phyloP scores from a whole-genome alignment of 2,113 vertebrate genomes.

The Scophthalmus maximus region DNA sequence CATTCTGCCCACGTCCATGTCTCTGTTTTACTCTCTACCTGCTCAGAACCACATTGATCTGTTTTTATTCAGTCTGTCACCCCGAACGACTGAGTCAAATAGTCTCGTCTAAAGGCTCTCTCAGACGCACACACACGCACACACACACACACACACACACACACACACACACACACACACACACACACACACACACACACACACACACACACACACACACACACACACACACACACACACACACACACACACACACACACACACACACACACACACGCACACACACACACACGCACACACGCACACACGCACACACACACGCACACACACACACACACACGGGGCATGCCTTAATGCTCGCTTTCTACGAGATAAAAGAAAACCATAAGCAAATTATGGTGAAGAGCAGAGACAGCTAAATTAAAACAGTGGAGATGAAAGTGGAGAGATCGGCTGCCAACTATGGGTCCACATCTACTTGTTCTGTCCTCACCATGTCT shows the following conservation, averaged over 20 bases:
- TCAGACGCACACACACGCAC: conserved; percentile 6
- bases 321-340: too few relatives aligned
- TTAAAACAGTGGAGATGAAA: background rate
- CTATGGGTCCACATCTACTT: background rate
- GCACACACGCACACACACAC: too few relatives aligned
- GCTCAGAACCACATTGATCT: conserved; percentile 38
- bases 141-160: background rate
- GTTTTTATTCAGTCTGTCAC: background rate
- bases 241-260: background rate
- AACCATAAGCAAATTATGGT: background rate
- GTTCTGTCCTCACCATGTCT: background rate
- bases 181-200: too few relatives aligned
- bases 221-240: background rate
- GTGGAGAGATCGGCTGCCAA: background rate
- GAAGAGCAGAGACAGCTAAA: background rate
- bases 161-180: too few relatives aligned
- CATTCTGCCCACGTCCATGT: background rate
- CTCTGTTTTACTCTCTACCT: background rate
- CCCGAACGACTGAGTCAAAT: conserved; percentile 28
- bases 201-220: too few relatives aligned
- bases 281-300: too few relatives aligned
- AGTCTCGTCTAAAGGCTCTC: conserved; percentile 25
- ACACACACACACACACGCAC: too few relatives aligned
- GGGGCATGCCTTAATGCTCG: background rate
- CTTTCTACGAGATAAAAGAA: background rate